Percentiles rank a stretch among this genome's conserved stretches.
These are phyloP conservation scores for Latrodectus geometricus DNA, from an alignment of 1,140 invertebrate genomes.

Conservation along the genomic window DNA sequence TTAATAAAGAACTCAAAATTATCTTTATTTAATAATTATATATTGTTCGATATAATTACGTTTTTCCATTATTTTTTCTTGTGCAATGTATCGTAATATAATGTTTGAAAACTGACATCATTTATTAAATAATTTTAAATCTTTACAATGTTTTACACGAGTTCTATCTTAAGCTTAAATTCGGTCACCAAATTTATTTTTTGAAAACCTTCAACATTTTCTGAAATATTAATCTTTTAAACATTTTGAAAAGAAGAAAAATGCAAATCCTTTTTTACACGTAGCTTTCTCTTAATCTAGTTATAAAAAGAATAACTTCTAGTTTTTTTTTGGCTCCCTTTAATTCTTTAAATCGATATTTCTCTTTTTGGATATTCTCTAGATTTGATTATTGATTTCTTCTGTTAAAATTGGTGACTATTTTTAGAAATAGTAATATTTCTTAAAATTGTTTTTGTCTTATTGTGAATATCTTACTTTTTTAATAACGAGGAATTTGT, in stretches of 20 bases:
- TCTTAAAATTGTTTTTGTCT: too few species aligned
- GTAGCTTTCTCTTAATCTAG: not conserved
- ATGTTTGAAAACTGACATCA: not conserved
- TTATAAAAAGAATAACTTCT: not conserved
- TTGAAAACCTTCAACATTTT: not conserved
- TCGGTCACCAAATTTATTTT: not conserved
- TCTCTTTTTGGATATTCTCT: too few species aligned
- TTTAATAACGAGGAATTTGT: too few species aligned
- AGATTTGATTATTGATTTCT: too few species aligned
- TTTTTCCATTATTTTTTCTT: not conserved
- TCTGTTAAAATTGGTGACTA: too few species aligned
- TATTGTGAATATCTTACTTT: too few species aligned
- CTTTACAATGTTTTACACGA: too few species aligned
- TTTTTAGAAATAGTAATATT: too few species aligned
- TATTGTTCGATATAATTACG: not conserved
- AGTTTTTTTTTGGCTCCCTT: not conserved
- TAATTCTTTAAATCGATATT: not conserved
- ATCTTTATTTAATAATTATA: too few species aligned
- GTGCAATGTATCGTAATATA: not conserved
- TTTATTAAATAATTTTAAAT: not conserved
- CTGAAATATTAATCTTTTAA: constrained; percentile 1
- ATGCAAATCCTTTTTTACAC: not conserved
- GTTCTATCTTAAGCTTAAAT: too few species aligned
- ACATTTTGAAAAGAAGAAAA: not conserved
- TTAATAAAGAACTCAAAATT: too few species aligned